Evolutionary conservation across 1,140 invertebrate genomes (phyloP).

Genomic region (Phymastichus coffea): DNA sequence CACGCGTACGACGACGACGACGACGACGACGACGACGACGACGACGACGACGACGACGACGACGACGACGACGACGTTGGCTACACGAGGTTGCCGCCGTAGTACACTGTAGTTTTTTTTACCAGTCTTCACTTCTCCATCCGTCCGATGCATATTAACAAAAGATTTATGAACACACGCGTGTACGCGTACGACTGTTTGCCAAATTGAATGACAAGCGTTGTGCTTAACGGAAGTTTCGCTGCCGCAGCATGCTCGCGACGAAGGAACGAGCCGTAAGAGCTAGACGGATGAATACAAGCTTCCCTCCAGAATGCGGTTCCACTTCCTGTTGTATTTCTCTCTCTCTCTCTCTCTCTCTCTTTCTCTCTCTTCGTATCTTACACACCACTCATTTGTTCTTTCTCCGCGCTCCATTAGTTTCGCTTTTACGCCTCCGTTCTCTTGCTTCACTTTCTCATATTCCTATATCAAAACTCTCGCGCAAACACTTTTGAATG

Average conservation of each 20-base stretch:
- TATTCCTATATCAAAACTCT: too few species aligned
- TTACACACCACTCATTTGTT: too few species aligned
- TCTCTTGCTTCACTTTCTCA: not conserved
- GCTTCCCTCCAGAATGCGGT: not conserved
- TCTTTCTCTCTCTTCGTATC: conserved; percentile 3
- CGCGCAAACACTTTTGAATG: too few species aligned
- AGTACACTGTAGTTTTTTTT: too few species aligned
- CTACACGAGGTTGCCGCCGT: too few species aligned
- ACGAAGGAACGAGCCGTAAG: not conserved
- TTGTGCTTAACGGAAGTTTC: conserved; percentile 1
- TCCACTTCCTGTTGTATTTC: conserved; percentile 15
- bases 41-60: too few species aligned
- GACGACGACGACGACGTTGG: too few species aligned
- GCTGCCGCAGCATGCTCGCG: conserved; percentile 6
- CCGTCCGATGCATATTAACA: too few species aligned
- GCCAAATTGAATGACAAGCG: too few species aligned
- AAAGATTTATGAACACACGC: too few species aligned
- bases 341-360: conserved; percentile 2
- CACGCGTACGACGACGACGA: not conserved
- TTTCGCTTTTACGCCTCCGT: not conserved
- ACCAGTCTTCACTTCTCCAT: too few species aligned
- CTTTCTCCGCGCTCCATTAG: not conserved
- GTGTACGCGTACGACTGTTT: not conserved
- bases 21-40: too few species aligned
- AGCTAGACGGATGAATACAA: not conserved